Percentiles rank a stretch among this genome's conserved stretches.
These are phyloP conservation scores for Microtus richardsoni DNA, from an alignment of 2,113 vertebrate species.

Conservation along the genomic window DNA sequence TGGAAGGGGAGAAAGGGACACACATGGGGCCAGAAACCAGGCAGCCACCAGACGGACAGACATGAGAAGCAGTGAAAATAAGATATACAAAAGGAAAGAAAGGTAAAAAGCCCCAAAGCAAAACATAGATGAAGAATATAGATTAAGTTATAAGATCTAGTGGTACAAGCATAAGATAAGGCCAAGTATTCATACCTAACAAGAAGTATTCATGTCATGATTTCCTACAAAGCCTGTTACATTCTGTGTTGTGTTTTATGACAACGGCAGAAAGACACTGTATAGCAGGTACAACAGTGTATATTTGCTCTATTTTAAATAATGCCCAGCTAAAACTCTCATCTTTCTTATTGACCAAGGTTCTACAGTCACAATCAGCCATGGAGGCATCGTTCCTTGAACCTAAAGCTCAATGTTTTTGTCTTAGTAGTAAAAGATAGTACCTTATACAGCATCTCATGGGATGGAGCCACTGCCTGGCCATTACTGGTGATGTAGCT, in stretches of 20 bases:
- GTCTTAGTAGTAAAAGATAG: background rate
- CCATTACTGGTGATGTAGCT: background rate
- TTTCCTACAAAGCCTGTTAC: background rate
- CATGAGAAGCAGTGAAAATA: background rate
- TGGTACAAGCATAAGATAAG: background rate
- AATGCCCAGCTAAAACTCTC: background rate
- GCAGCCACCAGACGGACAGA: background rate
- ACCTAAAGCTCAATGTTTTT: background rate
- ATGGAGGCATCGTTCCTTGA: background rate
- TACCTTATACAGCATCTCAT: background rate
- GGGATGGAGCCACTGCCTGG: no score
- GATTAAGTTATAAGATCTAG: background rate
- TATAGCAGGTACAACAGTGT: background rate
- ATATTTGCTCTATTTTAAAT: constrained; percentile 1
- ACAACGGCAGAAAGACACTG: background rate
- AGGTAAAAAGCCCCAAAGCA: background rate
- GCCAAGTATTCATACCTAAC: background rate
- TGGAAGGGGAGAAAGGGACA: background rate
- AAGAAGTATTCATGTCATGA: background rate
- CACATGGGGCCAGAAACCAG: background rate
- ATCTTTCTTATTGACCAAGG: background rate
- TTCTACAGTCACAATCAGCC: background rate
- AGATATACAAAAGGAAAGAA: background rate
- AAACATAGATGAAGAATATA: background rate
- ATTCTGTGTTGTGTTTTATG: background rate